Conservation (phyloP, 64 coral and sea anemone species). For the Dendrophyllia cribrosa region DNA sequence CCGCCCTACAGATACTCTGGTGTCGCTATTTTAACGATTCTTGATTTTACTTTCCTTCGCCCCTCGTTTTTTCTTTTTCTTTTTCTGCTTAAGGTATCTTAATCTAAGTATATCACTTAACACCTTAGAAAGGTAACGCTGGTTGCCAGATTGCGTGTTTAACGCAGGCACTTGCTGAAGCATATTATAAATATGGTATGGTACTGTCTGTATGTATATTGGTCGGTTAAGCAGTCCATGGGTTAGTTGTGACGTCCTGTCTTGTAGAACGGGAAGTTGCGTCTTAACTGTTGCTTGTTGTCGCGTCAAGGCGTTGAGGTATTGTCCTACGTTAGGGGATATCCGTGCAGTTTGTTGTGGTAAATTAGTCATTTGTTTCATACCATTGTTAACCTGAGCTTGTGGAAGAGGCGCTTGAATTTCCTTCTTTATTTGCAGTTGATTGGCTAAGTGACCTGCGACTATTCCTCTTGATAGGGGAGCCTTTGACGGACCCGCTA, state of each 20-base stretch:
- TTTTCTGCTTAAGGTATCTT: conserved; percentile 25
- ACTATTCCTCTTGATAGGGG: background rate
- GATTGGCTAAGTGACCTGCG: background rate
- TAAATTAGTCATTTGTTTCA: background rate
- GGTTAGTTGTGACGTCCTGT: conserved; percentile 35
- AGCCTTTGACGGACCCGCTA: background rate
- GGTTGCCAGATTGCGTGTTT: conserved; percentile 25
- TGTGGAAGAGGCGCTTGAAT: background rate
- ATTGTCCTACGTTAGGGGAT: background rate
- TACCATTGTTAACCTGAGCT: background rate
- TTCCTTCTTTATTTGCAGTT: background rate
- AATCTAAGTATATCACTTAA: conserved; percentile 27
- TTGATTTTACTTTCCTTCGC: background rate
- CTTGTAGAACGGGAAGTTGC: background rate
- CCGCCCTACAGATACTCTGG: background rate
- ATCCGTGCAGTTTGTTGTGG: conserved; percentile 1
- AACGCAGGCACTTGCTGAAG: conserved; percentile 21
- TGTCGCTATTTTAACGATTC: background rate
- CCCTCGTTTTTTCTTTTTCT: conserved; percentile 27
- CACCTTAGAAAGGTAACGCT: conserved; percentile 18
- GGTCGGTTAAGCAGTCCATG: conserved; percentile 37
- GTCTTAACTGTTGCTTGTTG: background rate
- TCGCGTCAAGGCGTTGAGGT: background rate
- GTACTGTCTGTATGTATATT: conserved; percentile 50
- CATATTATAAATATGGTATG: conserved; percentile 18